A percentile compares a stretch with the other conserved stretches of the same genome.
Evolutionary conservation across 2,888 invertebrate species (phyloP).

Genomic region (Fragum sueziense): DNA sequence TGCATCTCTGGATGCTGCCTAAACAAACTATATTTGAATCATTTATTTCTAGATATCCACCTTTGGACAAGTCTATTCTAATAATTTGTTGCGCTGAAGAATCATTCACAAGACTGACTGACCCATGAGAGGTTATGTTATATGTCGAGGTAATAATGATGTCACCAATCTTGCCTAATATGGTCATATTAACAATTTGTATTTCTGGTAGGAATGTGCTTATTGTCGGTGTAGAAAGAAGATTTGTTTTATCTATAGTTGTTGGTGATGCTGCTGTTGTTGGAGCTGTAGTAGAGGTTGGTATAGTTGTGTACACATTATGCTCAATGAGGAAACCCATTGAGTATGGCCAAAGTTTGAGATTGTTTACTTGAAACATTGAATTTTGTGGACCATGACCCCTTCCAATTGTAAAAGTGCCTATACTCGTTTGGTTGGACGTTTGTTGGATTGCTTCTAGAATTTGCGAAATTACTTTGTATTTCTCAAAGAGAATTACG

Average conservation of each 20-base stretch:
- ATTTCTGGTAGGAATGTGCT: no score
- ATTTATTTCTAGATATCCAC: not conserved
- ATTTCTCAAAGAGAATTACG: not conserved
- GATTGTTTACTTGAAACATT: conserved; percentile 1
- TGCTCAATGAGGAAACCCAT: not conserved
- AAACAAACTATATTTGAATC: not conserved
- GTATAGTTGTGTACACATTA: not conserved
- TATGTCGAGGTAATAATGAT: not conserved
- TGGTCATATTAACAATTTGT: not conserved
- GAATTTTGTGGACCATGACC: not conserved
- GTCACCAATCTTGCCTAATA: not conserved
- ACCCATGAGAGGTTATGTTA: conserved; percentile 11
- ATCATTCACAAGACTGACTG: not conserved
- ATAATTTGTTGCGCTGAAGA: not conserved
- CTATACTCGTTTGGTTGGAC: not conserved
- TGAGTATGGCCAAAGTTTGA: conserved; percentile 4
- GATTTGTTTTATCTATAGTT: not conserved
- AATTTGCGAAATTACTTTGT: not conserved
- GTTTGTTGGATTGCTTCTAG: not conserved
- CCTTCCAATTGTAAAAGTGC: conserved; percentile 5
- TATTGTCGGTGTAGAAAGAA: not conserved
- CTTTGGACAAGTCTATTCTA: not conserved
- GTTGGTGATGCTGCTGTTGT: not conserved
- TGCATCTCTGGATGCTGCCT: not conserved
- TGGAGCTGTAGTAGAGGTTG: not conserved